A percentile compares a stretch with the other conserved stretches of the same genome.
Evolutionary conservation across 1,140 invertebrate species (phyloP).

Genomic region (Trigoniulus corallinus): DNA sequence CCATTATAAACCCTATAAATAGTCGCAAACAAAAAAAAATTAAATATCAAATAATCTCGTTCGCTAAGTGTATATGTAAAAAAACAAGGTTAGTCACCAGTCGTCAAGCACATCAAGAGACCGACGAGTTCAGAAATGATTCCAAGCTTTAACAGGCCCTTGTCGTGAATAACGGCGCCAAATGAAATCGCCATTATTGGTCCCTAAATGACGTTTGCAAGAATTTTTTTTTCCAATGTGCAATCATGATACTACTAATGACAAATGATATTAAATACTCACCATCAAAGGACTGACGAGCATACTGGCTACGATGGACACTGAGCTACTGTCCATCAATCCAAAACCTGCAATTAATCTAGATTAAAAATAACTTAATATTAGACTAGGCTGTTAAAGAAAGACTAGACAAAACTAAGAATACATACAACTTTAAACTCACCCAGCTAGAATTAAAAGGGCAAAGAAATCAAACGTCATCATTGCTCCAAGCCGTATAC

Average conservation of each 20-base stretch:
- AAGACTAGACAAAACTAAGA: no score
- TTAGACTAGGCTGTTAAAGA: no score
- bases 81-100: slow-evolving; percentile 23
- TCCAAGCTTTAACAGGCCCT: slow-evolving; percentile 41
- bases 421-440: slow-evolving; percentile 23
- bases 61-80: neutral
- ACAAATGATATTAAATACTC: no score
- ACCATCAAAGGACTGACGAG: slow-evolving; percentile 72
- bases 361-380: slow-evolving; percentile 10
- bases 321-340: slow-evolving; percentile 58
- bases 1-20: slow-evolving; percentile 68
- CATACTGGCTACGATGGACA: slow-evolving; percentile 72
- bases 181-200: slow-evolving; percentile 73
- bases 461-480: slow-evolving; percentile 67
- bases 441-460: slow-evolving; percentile 61
- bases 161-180: slow-evolving; percentile 58
- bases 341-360: slow-evolving; percentile 46
- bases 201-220: slow-evolving; percentile 33
- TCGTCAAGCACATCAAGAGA: slow-evolving; percentile 48
- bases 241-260: no score
- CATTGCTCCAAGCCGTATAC: slow-evolving; percentile 52
- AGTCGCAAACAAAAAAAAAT: slow-evolving; percentile 14
- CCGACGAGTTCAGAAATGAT: slow-evolving; percentile 48
- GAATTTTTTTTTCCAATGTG: slow-evolving; percentile 1
- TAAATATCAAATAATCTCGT: slow-evolving; percentile 1